Conservation (phyloP, 2,888 invertebrate genomes). For the Agrochola lychnidis region DNA sequence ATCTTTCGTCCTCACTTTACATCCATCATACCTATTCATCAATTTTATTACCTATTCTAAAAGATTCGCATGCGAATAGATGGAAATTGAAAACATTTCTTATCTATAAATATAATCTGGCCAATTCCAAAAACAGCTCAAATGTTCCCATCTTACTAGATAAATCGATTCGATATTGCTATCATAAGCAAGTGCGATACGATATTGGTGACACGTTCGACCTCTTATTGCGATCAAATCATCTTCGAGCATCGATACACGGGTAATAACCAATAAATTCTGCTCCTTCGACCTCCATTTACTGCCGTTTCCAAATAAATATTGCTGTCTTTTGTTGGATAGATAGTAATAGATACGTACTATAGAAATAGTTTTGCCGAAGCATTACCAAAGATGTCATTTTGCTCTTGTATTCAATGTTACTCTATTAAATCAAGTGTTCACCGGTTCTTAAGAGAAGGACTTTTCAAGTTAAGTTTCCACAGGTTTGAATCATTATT, state of each 20-base stretch:
- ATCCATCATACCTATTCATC: not conserved
- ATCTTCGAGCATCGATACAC: slow-evolving; percentile 45
- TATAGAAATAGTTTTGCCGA: not conserved
- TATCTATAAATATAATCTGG: not conserved
- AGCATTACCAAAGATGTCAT: not conserved
- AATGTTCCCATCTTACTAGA: slow-evolving; percentile 5
- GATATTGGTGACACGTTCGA: slow-evolving; percentile 55
- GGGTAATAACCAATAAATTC: slow-evolving; percentile 44
- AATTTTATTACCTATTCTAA: not conserved
- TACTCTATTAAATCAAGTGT: slow-evolving; percentile 1
- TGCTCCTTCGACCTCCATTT: slow-evolving; percentile 40
- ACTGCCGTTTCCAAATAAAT: slow-evolving; percentile 44
- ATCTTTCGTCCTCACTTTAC: not conserved
- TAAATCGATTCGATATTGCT: slow-evolving; percentile 37
- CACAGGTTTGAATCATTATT: not conserved
- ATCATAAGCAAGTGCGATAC: slow-evolving; percentile 36
- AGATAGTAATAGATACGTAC: not conserved
- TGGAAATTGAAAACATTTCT: not conserved
- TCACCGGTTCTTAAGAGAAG: not conserved
- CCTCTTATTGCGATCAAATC: slow-evolving; percentile 60
- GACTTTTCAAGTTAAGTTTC: slow-evolving; percentile 9
- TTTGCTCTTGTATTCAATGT: not conserved
- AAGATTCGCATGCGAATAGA: too few species aligned
- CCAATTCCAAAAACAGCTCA: slow-evolving; percentile 6
- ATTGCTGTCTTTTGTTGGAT: slow-evolving; percentile 24